Conservation (phyloP, 2,888 invertebrate species). For the Emmelina monodactyla region DNA sequence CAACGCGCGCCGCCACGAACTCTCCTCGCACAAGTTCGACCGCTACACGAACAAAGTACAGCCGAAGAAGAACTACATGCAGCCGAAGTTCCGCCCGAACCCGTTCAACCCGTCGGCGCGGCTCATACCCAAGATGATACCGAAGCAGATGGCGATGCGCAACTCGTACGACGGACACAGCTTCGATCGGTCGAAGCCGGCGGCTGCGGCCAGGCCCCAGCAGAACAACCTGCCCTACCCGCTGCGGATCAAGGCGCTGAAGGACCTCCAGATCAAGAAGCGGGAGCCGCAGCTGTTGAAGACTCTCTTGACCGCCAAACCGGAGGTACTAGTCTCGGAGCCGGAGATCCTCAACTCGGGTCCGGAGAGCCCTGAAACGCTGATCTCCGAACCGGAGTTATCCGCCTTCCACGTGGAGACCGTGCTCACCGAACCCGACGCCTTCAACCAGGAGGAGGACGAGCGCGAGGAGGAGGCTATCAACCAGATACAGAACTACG, state of each 20-base stretch:
- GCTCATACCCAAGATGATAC: conserved; percentile 55
- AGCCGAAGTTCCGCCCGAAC: conserved; percentile 54
- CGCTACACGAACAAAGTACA: conserved; percentile 57
- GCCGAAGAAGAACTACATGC: conserved; percentile 35
- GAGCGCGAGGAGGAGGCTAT: conserved; percentile 30
- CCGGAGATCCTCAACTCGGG: conserved; percentile 59
- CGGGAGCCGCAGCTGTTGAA: conserved; percentile 62
- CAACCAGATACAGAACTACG: conserved; percentile 44
- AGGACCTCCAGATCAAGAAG: conserved; percentile 58
- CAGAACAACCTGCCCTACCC: conserved; percentile 55
- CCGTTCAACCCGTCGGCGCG: conserved; percentile 59
- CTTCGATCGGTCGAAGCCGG: conserved; percentile 48
- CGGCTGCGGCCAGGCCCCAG: conserved; percentile 33
- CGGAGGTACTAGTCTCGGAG: conserved; percentile 53
- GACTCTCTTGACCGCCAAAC: conserved; percentile 52
- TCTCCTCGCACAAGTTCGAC: conserved; percentile 54
- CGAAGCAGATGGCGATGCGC: conserved; percentile 36
- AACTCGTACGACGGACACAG: conserved; percentile 34
- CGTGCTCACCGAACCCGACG: conserved; percentile 53
- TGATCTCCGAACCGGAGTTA: conserved; percentile 60
- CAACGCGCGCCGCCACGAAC: conserved; percentile 57
- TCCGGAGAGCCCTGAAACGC: conserved; percentile 57
- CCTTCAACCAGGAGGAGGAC: conserved; percentile 30
- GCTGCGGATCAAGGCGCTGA: conserved; percentile 56
- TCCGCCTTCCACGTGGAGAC: conserved; percentile 61